Evolutionary conservation across 2,888 invertebrate species (phyloP).

Genomic region (Himalopsyche japonica): DNA sequence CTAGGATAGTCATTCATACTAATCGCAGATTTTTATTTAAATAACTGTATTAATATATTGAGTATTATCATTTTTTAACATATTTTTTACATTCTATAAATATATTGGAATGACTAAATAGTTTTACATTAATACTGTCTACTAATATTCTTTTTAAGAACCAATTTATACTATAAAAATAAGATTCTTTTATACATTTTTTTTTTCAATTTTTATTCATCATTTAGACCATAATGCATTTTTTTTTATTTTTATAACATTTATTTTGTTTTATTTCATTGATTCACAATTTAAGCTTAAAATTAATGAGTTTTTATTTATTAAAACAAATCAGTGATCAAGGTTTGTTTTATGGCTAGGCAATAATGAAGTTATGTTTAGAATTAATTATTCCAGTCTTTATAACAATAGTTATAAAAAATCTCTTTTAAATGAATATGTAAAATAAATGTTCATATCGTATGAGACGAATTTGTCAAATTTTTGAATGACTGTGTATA

Average conservation of each 20-base stretch:
- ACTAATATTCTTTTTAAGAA: background rate
- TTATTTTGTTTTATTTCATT: background rate
- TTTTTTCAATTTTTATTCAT: background rate
- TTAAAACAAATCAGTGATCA: background rate
- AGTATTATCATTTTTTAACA: background rate
- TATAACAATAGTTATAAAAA: background rate
- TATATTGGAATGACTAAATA: background rate
- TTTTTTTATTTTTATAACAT: background rate
- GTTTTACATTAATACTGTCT: background rate
- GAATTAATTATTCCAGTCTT: background rate
- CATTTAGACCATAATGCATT: background rate
- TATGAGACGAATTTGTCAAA: background rate
- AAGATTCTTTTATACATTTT: background rate
- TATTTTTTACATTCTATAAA: background rate
- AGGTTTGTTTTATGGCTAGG: background rate
- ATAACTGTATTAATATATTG: no score
- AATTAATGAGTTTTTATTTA: background rate
- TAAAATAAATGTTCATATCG: background rate
- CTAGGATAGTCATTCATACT: no score
- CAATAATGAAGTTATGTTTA: background rate
- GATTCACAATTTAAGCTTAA: background rate
- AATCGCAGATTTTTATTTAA: no score
- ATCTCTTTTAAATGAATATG: background rate
- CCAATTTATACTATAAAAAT: background rate
- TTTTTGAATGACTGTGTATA: background rate